Percentiles rank a stretch among this genome's conserved stretches.
Evolutionary conservation across 1,140 invertebrate genomes (phyloP).

Genomic region (Ips typographus): DNA sequence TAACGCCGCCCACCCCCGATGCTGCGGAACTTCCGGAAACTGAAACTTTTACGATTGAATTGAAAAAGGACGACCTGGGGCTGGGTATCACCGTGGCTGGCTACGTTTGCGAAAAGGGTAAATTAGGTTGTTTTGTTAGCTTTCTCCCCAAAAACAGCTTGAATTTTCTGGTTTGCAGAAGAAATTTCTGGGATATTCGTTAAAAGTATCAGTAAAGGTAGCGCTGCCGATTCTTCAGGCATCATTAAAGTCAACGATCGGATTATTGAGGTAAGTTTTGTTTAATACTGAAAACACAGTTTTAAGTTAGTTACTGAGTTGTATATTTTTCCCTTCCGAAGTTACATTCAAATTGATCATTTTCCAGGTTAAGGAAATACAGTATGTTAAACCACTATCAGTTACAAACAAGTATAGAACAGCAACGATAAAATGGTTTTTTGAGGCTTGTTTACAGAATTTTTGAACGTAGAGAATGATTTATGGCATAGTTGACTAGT

Average conservation of each 20-base stretch:
- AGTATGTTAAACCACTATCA: too few species aligned
- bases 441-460: too few species aligned
- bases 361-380: too few species aligned
- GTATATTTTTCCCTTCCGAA: too few species aligned
- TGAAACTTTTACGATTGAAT: conserved; percentile 82
- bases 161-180: conserved; percentile 59
- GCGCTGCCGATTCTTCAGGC: conserved; percentile 86
- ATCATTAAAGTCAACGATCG: conserved; percentile 92
- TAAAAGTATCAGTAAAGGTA: conserved; percentile 91
- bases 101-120: conserved; percentile 87
- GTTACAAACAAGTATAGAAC: too few species aligned
- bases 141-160: background rate
- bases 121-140: conserved; percentile 7
- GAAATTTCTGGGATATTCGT: conserved; percentile 96
- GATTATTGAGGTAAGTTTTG: conserved; percentile 70
- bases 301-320: too few species aligned
- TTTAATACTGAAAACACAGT: background rate
- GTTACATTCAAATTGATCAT: too few species aligned
- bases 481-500: too few species aligned
- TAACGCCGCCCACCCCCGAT: conserved; percentile 4
- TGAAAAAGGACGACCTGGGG: conserved; percentile 82
- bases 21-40: conserved; percentile 71
- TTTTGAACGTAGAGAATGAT: too few species aligned
- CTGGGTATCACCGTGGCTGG: conserved; percentile 96
- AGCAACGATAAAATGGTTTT: too few species aligned